Evolutionary conservation across 37 sponge, comb jelly and placozoan genomes (phyloP).

Genomic region (Agelas oroides): DNA sequence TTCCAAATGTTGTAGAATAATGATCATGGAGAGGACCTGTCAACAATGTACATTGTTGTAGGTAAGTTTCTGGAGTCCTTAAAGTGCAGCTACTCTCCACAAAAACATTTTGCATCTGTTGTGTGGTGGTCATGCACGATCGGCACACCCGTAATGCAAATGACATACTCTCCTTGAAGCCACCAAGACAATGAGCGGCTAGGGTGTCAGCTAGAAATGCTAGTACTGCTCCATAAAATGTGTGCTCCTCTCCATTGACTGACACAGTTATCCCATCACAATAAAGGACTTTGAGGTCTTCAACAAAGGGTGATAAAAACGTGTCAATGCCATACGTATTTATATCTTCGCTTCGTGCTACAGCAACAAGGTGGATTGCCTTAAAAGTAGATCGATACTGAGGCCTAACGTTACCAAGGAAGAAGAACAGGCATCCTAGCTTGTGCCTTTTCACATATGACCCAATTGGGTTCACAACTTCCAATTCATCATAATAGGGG

Average conservation of each 20-base stretch:
- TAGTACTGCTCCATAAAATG: conserved; percentile 46
- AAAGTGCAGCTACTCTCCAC: background rate
- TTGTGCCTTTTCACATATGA: conserved; percentile 50
- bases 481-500: conserved; percentile 62
- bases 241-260: conserved; percentile 1
- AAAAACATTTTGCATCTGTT: background rate
- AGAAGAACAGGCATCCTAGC: conserved; percentile 51
- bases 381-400: conserved; percentile 42
- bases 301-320: conserved; percentile 44
- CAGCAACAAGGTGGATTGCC: conserved; percentile 43
- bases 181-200: conserved; percentile 60
- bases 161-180: conserved; percentile 52
- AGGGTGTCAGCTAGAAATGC: conserved; percentile 64
- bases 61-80: conserved; percentile 31
- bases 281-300: conserved; percentile 41
- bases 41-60: conserved; percentile 25
- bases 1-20: conserved; percentile 5
- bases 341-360: conserved; percentile 39
- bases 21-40: conserved; percentile 16
- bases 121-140: conserved; percentile 47
- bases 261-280: conserved; percentile 51
- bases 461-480: conserved; percentile 57
- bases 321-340: conserved; percentile 32
- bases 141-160: conserved; percentile 63
- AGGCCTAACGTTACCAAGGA: conserved; percentile 46